phyloP scores from a whole-genome alignment of 2,888 invertebrate species.

The Eupithecia tripunctaria region DNA sequence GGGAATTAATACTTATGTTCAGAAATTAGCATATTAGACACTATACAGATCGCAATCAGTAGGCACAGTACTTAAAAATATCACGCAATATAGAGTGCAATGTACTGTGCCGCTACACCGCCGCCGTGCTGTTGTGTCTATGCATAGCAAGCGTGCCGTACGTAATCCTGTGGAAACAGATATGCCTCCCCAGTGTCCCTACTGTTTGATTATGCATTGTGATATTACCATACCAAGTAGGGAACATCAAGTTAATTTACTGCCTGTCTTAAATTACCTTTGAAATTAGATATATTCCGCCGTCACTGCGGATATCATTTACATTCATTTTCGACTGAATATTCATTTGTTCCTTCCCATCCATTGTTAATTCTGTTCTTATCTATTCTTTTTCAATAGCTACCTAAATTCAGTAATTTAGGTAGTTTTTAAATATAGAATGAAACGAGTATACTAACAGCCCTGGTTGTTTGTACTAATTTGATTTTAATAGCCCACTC shows the following conservation, averaged over 20 bases:
- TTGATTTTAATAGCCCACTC: background rate
- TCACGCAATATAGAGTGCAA: background rate
- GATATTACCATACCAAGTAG: slow-evolving; percentile 61
- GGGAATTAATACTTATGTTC: background rate
- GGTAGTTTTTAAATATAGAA: too few species aligned
- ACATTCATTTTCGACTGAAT: slow-evolving; percentile 67
- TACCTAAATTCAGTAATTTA: background rate
- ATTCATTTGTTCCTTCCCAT: slow-evolving; percentile 52
- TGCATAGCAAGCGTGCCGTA: slow-evolving; percentile 7
- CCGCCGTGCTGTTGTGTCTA: slow-evolving; percentile 1
- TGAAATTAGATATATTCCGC: slow-evolving; percentile 69
- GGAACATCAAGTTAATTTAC: slow-evolving; percentile 64
- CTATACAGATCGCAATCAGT: background rate
- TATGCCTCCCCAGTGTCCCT: slow-evolving; percentile 18
- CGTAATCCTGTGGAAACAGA: slow-evolving; percentile 15
- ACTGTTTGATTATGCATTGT: slow-evolving; percentile 35
- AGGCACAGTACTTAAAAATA: background rate
- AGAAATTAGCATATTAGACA: background rate
- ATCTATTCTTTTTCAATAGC: background rate
- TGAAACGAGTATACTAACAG: too few species aligned
- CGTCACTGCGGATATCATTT: slow-evolving; percentile 66
- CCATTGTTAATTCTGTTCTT: slow-evolving; percentile 3
- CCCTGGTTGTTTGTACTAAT: background rate
- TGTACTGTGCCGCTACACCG: background rate
- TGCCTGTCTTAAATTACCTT: slow-evolving; percentile 63